Evolutionary conservation across 2,797 vertebrate genomes (phyloP).

Genomic region (Phoxinus dragarum): DNA sequence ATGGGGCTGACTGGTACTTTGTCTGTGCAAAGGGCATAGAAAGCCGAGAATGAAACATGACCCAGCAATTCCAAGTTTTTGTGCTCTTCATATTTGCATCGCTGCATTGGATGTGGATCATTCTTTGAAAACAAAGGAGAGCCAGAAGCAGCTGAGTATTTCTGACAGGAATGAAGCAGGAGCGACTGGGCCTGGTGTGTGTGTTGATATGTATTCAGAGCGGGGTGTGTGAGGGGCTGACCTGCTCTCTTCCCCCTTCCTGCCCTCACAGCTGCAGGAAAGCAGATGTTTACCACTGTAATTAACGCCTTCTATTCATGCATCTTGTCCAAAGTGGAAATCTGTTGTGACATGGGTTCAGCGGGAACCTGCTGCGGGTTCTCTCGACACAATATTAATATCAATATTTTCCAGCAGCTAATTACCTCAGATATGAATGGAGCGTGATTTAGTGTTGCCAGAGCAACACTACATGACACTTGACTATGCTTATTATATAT

Average conservation of each 20-base stretch:
- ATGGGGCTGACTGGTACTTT: slow-evolving; percentile 40
- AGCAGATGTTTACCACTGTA: slow-evolving; percentile 74
- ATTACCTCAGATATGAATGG: slow-evolving; percentile 69
- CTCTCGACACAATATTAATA: slow-evolving; percentile 65
- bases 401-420: slow-evolving; percentile 62
- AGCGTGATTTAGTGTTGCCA: slow-evolving; percentile 50
- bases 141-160: slow-evolving; percentile 21
- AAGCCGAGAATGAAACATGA: slow-evolving; percentile 51
- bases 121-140: slow-evolving; percentile 21
- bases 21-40: slow-evolving; percentile 35
- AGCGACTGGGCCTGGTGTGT: slow-evolving; percentile 22
- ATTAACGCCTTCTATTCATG: slow-evolving; percentile 66
- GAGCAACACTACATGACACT: slow-evolving; percentile 56
- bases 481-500: slow-evolving; percentile 48
- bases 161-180: slow-evolving; percentile 1
- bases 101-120: slow-evolving; percentile 25
- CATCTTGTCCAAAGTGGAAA: slow-evolving; percentile 65
- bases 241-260: slow-evolving; percentile 49
- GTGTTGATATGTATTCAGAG: slow-evolving; percentile 50
- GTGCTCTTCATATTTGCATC: slow-evolving; percentile 41
- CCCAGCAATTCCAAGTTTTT: slow-evolving; percentile 33
- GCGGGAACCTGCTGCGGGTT: slow-evolving; percentile 63
- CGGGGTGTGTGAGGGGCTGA: slow-evolving; percentile 40
- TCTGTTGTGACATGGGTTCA: slow-evolving; percentile 68
- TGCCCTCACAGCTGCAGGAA: slow-evolving; percentile 70